Percentiles rank a stretch among this genome's conserved stretches.
phyloP scores from a whole-genome alignment of 2,113 vertebrate species.

The Carettochelys insculpta region DNA sequence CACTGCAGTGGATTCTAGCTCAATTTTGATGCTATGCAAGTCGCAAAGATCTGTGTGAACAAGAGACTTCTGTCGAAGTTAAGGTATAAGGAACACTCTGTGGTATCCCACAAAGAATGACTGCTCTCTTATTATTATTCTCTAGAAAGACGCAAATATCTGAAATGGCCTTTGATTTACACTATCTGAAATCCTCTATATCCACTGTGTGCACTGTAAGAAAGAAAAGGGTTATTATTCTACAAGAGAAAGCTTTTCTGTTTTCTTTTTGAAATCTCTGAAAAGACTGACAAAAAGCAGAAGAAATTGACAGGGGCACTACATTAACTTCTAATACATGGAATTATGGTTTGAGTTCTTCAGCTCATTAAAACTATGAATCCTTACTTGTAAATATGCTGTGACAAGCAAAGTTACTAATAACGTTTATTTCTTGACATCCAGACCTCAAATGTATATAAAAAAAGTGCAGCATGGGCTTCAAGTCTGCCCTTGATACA shows the following conservation, averaged over 20 bases:
- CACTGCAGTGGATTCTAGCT: constrained; percentile 15
- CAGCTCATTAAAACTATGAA: background rate
- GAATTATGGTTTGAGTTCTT: constrained; percentile 14
- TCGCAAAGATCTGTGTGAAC: background rate
- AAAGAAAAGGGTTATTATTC: constrained; percentile 11
- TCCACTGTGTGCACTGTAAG: background rate
- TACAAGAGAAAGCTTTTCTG: constrained; percentile 6
- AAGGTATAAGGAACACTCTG: background rate
- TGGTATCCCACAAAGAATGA: background rate
- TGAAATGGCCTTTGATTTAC: background rate
- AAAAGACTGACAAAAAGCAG: constrained; percentile 2
- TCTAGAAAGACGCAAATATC: background rate
- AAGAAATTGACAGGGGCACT: background rate
- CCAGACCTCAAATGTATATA: background rate
- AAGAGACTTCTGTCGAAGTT: constrained; percentile 15
- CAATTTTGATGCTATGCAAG: constrained; percentile 38
- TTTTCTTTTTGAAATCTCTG: constrained; percentile 1
- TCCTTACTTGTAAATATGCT: background rate
- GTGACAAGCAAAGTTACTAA: background rate
- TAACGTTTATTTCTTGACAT: background rate
- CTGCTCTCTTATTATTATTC: background rate
- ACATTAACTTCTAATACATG: background rate
- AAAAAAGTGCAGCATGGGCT: fast-evolving
- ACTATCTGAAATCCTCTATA: constrained; percentile 16
- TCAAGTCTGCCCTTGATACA: fast-evolving